Percentiles rank a stretch among this genome's conserved stretches.
These are phyloP conservation scores for Clarias macrocephalus DNA, from an alignment of 2,113 vertebrate genomes.

Conservation along the genomic window DNA sequence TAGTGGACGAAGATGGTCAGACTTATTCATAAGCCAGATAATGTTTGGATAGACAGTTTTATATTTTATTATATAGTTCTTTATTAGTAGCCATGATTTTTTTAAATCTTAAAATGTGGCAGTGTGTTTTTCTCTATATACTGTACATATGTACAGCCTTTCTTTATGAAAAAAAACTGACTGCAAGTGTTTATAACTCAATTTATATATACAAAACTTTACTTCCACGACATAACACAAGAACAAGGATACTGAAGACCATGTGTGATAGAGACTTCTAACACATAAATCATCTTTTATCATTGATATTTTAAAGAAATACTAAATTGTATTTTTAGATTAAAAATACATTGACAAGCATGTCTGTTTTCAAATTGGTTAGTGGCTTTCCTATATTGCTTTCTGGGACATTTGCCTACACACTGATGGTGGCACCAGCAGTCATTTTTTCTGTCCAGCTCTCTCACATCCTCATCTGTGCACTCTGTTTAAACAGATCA, in stretches of 20 bases:
- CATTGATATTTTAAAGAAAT: background rate
- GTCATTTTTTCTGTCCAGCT: no score
- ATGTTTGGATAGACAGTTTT: no score
- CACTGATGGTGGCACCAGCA: background rate
- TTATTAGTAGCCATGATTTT: background rate
- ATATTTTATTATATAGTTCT: no score
- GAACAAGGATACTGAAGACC: background rate
- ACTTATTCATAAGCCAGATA: no score
- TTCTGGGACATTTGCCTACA: background rate
- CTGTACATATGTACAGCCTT: background rate
- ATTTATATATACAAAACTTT: background rate
- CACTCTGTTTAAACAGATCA: no score
- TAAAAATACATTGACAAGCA: background rate
- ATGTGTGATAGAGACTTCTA: background rate
- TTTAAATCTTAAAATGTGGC: background rate
- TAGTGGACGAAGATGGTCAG: no score
- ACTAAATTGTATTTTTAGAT: background rate
- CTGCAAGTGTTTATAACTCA: background rate
- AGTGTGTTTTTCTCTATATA: background rate
- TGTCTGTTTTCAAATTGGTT: background rate
- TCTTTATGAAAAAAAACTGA: background rate
- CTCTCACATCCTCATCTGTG: background rate
- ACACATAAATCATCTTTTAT: no score
- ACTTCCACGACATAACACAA: background rate
- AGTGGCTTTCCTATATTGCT: background rate